Evolutionary conservation across 2,888 invertebrate species (phyloP).

Genomic region (Epiperipatus broadwayi): DNA sequence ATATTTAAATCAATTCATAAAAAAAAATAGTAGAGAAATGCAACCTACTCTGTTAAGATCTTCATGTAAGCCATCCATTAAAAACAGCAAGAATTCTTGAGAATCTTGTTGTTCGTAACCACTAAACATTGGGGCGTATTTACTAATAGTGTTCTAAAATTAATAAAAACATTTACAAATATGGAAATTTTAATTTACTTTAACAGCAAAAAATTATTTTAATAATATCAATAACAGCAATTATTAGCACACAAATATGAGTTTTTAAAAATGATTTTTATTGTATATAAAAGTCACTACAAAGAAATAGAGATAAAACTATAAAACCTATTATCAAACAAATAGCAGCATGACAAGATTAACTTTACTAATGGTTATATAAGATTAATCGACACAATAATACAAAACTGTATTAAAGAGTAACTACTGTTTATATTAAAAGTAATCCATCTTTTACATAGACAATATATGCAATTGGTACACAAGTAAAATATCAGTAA

Average conservation of each 20-base stretch:
- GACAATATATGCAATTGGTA: too few species aligned
- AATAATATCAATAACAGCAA: too few species aligned
- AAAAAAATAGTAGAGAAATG: conserved; percentile 14
- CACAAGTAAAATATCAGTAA: too few species aligned
- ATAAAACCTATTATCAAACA: too few species aligned
- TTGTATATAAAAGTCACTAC: background rate
- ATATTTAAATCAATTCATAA: conserved; percentile 11
- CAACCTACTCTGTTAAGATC: conserved; percentile 46
- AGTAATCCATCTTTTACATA: too few species aligned
- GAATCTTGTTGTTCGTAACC: conserved; percentile 66
- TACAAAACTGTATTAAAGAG: too few species aligned
- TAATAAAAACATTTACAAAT: background rate
- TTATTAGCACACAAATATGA: too few species aligned
- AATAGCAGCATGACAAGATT: too few species aligned
- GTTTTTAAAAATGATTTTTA: conserved; percentile 38
- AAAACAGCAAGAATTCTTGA: conserved; percentile 68
- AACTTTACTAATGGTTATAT: too few species aligned
- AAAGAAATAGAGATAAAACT: conserved; percentile 13
- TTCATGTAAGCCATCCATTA: conserved; percentile 70
- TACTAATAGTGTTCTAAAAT: conserved; percentile 46
- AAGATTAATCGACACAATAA: too few species aligned
- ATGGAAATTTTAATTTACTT: background rate
- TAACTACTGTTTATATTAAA: too few species aligned
- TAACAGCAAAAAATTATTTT: background rate
- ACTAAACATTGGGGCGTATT: conserved; percentile 43